Conservation (phyloP, 2,113 vertebrate genomes). For the Albula goreensis region DNA sequence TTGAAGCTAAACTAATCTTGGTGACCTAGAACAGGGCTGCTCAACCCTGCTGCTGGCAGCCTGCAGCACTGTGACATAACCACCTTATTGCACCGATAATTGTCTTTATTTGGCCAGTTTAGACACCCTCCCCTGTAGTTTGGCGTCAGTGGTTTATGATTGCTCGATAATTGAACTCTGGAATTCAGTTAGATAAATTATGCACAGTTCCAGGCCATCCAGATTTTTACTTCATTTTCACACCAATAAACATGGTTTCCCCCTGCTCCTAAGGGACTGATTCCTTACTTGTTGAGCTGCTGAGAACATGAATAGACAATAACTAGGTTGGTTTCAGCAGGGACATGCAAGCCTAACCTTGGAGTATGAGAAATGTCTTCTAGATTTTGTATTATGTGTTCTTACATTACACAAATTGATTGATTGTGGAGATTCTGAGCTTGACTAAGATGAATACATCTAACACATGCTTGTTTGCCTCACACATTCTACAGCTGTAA, state of each 20-base stretch:
- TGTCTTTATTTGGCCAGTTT: not conserved
- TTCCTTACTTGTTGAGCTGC: not conserved
- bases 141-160: too few relatives aligned
- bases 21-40: not conserved
- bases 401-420: not conserved
- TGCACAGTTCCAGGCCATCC: not conserved
- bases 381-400: not conserved
- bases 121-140: not conserved
- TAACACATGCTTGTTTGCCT: too few relatives aligned
- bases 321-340: too few relatives aligned
- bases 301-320: too few relatives aligned
- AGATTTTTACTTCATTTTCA: not conserved
- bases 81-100: not conserved
- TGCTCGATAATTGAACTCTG: too few relatives aligned
- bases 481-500: too few relatives aligned
- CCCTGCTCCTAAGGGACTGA: not conserved
- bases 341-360: too few relatives aligned
- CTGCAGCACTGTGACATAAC: not conserved
- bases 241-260: not conserved
- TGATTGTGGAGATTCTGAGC: not conserved
- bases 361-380: not conserved
- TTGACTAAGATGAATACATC: too few relatives aligned
- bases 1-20: not conserved
- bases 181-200: too few relatives aligned
- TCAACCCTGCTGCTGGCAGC: not conserved